phyloP scores from a whole-genome alignment of 2,888 invertebrate species.

The Aporophyla nigra region DNA sequence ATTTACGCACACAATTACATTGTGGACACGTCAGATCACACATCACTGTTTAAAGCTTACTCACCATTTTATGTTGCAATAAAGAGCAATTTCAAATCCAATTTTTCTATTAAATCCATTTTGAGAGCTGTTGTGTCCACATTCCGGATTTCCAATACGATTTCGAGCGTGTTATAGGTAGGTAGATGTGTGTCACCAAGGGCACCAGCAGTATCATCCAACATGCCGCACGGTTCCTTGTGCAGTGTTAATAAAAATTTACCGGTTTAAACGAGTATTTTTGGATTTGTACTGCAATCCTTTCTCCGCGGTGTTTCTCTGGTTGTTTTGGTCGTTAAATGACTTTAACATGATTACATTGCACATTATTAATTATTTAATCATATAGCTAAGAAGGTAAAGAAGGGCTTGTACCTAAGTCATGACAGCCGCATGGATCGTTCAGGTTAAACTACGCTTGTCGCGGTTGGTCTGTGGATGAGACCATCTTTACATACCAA shows the following conservation, averaged over 20 bases:
- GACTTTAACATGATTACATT: slow-evolving; percentile 1
- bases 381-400: neutral
- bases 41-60: slow-evolving; percentile 68
- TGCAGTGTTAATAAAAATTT: slow-evolving; percentile 18
- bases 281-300: slow-evolving; percentile 21
- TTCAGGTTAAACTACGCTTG: too few relatives aligned
- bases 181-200: slow-evolving; percentile 37
- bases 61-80: slow-evolving; percentile 67
- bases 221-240: slow-evolving; percentile 31
- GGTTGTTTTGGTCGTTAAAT: slow-evolving; percentile 9
- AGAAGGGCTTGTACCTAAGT: too few relatives aligned
- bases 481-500: too few relatives aligned
- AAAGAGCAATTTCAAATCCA: slow-evolving; percentile 64
- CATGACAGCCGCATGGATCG: too few relatives aligned
- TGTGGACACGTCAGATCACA: slow-evolving; percentile 67
- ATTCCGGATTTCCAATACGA: slow-evolving; percentile 50
- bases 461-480: too few relatives aligned
- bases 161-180: slow-evolving; percentile 41
- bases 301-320: slow-evolving; percentile 33
- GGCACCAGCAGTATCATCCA: slow-evolving; percentile 32
- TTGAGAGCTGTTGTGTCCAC: slow-evolving; percentile 51
- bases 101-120: slow-evolving; percentile 71
- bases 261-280: slow-evolving; percentile 24
- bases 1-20: slow-evolving; percentile 66
- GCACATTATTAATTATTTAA: slow-evolving; percentile 7